These are phyloP conservation scores for Rallus crepitans DNA, from an alignment of 2,797 vertebrate species.

Conservation along the genomic window DNA sequence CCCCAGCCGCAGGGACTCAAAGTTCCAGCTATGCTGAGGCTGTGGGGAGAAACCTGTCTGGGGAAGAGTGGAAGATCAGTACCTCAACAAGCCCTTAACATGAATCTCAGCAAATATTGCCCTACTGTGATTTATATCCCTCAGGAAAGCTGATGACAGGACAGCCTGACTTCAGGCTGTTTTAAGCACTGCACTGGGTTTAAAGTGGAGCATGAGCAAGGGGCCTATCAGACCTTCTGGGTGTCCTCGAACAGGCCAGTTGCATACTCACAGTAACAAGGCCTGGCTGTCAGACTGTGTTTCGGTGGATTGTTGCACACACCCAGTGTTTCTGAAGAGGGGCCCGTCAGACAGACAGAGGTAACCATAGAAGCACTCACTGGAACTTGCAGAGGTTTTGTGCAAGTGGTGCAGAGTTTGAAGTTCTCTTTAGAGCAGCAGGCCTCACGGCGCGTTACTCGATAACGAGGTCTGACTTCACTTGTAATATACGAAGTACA, in stretches of 20 bases:
- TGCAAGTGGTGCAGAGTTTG: background rate
- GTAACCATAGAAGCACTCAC: background rate
- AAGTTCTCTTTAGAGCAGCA: background rate
- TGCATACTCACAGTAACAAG: background rate
- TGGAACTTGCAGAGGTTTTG: background rate
- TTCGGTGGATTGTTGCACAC: background rate
- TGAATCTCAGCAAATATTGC: background rate
- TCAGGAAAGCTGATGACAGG: background rate
- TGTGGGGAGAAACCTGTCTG: background rate
- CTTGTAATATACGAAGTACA: background rate
- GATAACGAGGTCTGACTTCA: background rate
- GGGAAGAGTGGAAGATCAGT: background rate
- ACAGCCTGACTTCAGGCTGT: background rate
- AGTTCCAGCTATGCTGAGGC: background rate
- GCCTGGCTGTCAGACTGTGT: fast-evolving
- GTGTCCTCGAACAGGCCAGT: background rate
- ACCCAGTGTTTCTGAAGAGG: background rate
- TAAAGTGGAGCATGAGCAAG: background rate
- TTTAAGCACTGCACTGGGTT: background rate
- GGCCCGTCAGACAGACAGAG: background rate
- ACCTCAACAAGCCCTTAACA: background rate
- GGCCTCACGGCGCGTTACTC: background rate
- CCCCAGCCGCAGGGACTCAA: no score
- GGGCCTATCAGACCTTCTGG: background rate
- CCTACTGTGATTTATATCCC: background rate